Evolutionary conservation across 1,140 invertebrate genomes (phyloP).

Genomic region (Bombus breviceps): DNA sequence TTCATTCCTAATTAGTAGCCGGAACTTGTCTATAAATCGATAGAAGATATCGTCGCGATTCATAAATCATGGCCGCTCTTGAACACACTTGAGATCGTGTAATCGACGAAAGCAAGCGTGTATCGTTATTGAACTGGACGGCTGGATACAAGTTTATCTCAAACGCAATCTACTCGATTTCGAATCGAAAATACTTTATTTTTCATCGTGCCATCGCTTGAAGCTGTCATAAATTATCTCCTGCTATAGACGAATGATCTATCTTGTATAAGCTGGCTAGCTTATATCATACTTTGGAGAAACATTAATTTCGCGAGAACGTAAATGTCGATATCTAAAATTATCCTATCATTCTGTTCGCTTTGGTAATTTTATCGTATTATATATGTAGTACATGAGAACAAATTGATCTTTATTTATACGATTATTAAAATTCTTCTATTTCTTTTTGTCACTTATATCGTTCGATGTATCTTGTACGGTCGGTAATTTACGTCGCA

Average conservation of each 20-base stretch:
- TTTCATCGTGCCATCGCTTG: neutral
- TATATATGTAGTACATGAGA: neutral
- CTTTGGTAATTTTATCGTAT: neutral
- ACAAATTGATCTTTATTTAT: neutral
- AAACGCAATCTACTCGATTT: neutral
- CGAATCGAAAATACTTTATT: neutral
- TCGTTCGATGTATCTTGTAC: neutral
- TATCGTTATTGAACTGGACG: neutral
- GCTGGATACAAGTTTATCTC: conserved; percentile 14
- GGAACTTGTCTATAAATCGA: neutral
- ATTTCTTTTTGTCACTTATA: neutral
- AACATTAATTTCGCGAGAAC: no score
- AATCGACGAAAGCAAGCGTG: neutral
- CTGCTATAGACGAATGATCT: neutral
- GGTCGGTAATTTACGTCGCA: neutral
- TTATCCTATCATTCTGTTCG: neutral
- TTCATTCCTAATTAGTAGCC: neutral
- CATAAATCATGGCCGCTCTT: conserved; percentile 17
- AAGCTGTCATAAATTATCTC: neutral
- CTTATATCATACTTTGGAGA: no score
- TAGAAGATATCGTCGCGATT: neutral
- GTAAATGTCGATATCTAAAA: no score
- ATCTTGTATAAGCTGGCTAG: neutral
- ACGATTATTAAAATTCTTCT: neutral
- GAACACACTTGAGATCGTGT: neutral